Evolutionary conservation across 2,113 vertebrate genomes (phyloP), one percentile per base, ranked within the genome.

Genomic region (Diadophis punctatus): DNA sequence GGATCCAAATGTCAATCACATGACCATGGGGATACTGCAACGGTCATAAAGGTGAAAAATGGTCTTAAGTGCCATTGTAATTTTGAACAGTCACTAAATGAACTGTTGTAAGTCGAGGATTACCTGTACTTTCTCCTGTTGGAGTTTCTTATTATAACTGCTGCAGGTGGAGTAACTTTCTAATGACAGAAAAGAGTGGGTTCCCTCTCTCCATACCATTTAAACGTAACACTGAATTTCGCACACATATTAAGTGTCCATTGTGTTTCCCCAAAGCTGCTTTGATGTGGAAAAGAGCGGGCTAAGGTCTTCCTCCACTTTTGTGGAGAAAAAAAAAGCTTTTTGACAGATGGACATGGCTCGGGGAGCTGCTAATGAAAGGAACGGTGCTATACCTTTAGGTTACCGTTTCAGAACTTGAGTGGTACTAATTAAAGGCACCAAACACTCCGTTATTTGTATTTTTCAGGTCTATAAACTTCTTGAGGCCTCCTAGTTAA

Each of bases 401-500:
- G 95, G 95, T 96, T 95, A 96, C 89, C 8, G 89, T 95, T 96
- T 96, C 60, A 96, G 94, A 96, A 95, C 92, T 96, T 94, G 91
- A 96, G 80, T 94, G 95, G 93, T 95, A 90, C 93, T 96, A 97
- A 97, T 96, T 95, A 96, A 96, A 97, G 95, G 92, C 89, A 80
- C 43, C 92, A 93, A 91, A 96, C 95, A 95, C 63, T 34, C 94
- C 93, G 93, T 95, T 97, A 96, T 96, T 96, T 95, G 94, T 97
- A 94, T 96, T 96, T 96, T 96, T 95, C 96, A 96, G 93, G 95
- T 96, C 96, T 96, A 96, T 96, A 97, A 96, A 96, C 90, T 96
- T 96, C 95, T 96, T 94, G 91, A 92, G 94, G 94, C 92, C 95
- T 96, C 93, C 94, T 96, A 95, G 94, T 97, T 97, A 97, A 97